A percentile compares a stretch with the other conserved stretches of the same genome.
Evolutionary conservation across 2,113 vertebrate species (phyloP).

Genomic region (Tiliqua scincoides): DNA sequence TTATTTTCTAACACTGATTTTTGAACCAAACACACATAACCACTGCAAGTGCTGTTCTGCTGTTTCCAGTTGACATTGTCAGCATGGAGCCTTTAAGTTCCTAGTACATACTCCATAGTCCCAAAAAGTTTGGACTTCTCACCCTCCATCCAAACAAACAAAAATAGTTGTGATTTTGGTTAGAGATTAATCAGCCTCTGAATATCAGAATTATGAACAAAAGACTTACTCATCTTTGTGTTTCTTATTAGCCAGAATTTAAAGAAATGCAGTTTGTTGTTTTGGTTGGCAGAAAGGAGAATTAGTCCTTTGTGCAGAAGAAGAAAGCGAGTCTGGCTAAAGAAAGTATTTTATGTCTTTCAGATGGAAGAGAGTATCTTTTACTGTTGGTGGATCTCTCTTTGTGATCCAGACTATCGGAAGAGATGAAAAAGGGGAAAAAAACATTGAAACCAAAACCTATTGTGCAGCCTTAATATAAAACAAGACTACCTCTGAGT

Average conservation of each 20-base stretch:
- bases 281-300: conserved; percentile 49
- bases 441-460: conserved; percentile 49
- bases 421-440: conserved; percentile 40
- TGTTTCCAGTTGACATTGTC: conserved; percentile 42
- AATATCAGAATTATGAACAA: conserved; percentile 41
- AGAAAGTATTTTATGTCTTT: conserved; percentile 6
- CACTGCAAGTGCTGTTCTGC: conserved; percentile 57
- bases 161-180: conserved; percentile 37
- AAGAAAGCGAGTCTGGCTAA: conserved; percentile 22
- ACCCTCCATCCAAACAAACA: conserved; percentile 16
- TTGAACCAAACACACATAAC: conserved; percentile 68
- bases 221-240: conserved; percentile 27
- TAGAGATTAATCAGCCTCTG: conserved; percentile 35
- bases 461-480: conserved; percentile 64
- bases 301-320: conserved; percentile 40
- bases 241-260: conserved; percentile 55
- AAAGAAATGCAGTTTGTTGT: conserved; percentile 64
- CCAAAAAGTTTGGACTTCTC: conserved; percentile 38
- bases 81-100: conserved; percentile 52
- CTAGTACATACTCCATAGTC: conserved; percentile 43
- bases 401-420: conserved; percentile 28
- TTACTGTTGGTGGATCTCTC: conserved; percentile 49
- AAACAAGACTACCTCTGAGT: conserved; percentile 70
- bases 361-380: conserved; percentile 1
- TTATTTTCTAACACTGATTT: conserved; percentile 68